Percentiles rank a stretch among this genome's conserved stretches.
Evolutionary conservation across 2,113 vertebrate species (phyloP).

Genomic region (Zosterops borbonicus): DNA sequence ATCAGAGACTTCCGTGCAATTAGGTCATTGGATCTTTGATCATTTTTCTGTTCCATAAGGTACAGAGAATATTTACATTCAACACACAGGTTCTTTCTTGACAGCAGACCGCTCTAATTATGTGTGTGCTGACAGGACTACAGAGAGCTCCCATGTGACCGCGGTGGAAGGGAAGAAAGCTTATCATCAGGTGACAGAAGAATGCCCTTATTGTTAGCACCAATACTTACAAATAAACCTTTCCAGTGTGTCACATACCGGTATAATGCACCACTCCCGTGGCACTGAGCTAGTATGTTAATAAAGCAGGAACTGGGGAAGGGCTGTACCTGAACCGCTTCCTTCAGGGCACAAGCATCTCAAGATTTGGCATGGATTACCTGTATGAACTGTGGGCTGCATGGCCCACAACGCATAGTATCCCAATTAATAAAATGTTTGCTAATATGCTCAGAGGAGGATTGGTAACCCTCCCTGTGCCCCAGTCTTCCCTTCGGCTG

Average conservation of each 20-base stretch:
- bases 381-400: background rate
- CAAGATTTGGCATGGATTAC: background rate
- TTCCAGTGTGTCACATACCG: background rate
- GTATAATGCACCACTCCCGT: background rate
- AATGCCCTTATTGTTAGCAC: slow-evolving; percentile 29
- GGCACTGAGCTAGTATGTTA: background rate
- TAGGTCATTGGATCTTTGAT: slow-evolving; percentile 55
- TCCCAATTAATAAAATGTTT: background rate
- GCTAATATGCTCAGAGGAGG: background rate
- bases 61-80: slow-evolving; percentile 47
- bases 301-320: background rate
- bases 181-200: slow-evolving; percentile 33
- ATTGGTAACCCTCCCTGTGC: background rate
- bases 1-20: slow-evolving; percentile 29
- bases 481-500: background rate
- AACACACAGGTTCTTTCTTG: background rate
- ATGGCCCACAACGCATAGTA: background rate
- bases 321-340: background rate
- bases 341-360: background rate
- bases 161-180: background rate
- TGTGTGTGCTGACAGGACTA: slow-evolving; percentile 42
- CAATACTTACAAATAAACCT: slow-evolving; percentile 34
- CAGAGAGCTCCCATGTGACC: slow-evolving; percentile 33
- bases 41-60: slow-evolving; percentile 11
- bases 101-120: slow-evolving; percentile 40